Evolutionary conservation across 2,797 vertebrate species (phyloP).

Genomic region (Alexandromys oeconomus): DNA sequence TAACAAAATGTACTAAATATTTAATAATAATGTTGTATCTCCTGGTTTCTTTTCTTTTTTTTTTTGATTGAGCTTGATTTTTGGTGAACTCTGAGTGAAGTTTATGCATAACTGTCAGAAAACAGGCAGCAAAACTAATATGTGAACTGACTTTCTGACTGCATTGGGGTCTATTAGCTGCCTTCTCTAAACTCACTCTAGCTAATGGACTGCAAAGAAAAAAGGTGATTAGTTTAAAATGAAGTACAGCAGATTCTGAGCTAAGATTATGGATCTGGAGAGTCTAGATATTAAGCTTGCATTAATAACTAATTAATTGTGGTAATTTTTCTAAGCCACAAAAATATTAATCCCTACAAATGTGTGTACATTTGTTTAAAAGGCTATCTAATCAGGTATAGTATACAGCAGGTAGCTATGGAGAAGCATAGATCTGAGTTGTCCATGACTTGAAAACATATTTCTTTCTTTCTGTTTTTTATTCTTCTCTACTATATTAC

Average conservation of each 20-base stretch:
- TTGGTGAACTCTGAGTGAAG: background rate
- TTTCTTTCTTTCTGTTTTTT: background rate
- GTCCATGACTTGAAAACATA: background rate
- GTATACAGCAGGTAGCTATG: background rate
- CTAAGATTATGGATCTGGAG: background rate
- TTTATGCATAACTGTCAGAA: background rate
- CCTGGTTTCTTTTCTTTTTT: background rate
- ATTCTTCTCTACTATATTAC: too few species aligned
- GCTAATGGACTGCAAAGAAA: background rate
- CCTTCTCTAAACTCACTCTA: too few species aligned
- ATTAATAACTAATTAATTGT: background rate
- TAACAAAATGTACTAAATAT: background rate
- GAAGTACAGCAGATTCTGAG: background rate
- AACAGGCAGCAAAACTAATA: background rate
- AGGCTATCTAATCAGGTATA: background rate
- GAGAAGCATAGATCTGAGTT: background rate
- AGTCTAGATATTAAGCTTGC: background rate
- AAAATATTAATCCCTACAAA: background rate
- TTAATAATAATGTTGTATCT: background rate
- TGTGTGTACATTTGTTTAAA: background rate
- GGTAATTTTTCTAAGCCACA: background rate
- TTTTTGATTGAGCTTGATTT: background rate
- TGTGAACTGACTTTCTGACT: background rate
- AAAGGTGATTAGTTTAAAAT: background rate
- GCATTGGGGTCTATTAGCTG: background rate